These are phyloP conservation scores for Halichoerus grypus DNA, from an alignment of 2,113 vertebrate genomes.

Conservation along the genomic window DNA sequence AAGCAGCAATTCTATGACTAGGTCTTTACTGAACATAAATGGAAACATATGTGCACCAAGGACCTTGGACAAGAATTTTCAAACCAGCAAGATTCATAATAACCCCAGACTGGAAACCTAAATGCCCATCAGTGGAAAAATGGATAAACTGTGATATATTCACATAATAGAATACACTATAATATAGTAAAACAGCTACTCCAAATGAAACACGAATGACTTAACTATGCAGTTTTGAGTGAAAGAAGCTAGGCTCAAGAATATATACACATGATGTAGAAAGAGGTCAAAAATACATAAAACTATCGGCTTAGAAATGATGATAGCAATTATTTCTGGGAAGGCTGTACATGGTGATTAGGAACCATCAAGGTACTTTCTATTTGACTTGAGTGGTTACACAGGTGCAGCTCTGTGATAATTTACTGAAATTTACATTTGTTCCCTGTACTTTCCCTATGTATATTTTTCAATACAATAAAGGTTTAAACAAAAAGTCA, in stretches of 20 bases:
- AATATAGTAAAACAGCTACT: not conserved
- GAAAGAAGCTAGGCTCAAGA: not conserved
- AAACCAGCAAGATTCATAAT: not conserved
- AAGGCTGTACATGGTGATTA: not conserved
- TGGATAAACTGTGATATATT: not conserved
- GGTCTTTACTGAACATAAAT: not conserved
- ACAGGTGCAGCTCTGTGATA: not conserved
- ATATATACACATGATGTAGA: not conserved
- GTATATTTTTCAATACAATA: not conserved
- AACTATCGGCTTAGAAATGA: not conserved
- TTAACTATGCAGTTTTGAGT: not conserved
- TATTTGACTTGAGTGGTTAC: not conserved
- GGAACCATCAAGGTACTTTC: not conserved
- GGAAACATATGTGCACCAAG: not conserved
- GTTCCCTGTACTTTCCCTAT: not conserved
- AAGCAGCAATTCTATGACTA: not conserved
- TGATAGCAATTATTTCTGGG: not conserved
- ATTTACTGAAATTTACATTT: constrained; percentile 25
- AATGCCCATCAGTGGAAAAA: not conserved
- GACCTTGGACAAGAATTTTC: constrained; percentile 12
- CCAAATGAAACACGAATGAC: not conserved
- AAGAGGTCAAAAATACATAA: not conserved
- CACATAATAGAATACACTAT: not conserved
- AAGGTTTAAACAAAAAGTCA: constrained; percentile 19
- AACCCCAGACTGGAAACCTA: not conserved